Conservation (phyloP, 2,888 invertebrate species). For the Choristoneura rosaceana region DNA sequence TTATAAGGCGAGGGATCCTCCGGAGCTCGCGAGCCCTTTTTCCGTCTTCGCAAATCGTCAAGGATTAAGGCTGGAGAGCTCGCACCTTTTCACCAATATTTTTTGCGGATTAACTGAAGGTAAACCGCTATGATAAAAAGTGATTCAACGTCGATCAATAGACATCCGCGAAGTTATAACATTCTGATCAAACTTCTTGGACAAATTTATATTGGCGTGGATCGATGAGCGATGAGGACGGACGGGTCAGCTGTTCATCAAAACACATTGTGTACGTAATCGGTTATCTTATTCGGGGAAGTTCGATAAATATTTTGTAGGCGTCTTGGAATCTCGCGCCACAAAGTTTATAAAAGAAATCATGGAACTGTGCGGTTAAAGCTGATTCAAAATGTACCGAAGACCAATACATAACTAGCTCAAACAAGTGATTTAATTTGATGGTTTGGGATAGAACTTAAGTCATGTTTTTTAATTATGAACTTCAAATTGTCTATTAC, state of each 20-base stretch:
- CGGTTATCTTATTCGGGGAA: conserved; percentile 1
- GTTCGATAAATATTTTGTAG: background rate
- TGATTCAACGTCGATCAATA: conserved; percentile 68
- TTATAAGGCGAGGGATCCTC: conserved; percentile 61
- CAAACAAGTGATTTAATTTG: too few species aligned
- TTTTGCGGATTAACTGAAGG: conserved; percentile 74
- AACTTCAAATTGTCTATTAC: too few species aligned
- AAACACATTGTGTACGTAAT: conserved; percentile 11
- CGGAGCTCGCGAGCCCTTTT: conserved; percentile 77
- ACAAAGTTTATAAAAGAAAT: background rate
- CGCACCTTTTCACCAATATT: conserved; percentile 80
- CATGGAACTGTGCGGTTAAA: too few species aligned
- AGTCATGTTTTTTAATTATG: too few species aligned
- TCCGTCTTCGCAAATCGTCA: conserved; percentile 82
- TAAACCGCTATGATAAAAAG: conserved; percentile 74
- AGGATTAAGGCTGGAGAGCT: conserved; percentile 78
- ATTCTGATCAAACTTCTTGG: conserved; percentile 58
- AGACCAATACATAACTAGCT: too few species aligned
- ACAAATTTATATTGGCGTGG: conserved; percentile 17
- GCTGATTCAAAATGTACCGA: too few species aligned
- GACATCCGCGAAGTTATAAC: conserved; percentile 61
- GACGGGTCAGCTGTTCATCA: conserved; percentile 4
- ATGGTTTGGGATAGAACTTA: too few species aligned
- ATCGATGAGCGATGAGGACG: conserved; percentile 5
- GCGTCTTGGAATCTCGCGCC: background rate